Conservation (phyloP, 2,113 vertebrate species). For the Dasyornis broadbenti region DNA sequence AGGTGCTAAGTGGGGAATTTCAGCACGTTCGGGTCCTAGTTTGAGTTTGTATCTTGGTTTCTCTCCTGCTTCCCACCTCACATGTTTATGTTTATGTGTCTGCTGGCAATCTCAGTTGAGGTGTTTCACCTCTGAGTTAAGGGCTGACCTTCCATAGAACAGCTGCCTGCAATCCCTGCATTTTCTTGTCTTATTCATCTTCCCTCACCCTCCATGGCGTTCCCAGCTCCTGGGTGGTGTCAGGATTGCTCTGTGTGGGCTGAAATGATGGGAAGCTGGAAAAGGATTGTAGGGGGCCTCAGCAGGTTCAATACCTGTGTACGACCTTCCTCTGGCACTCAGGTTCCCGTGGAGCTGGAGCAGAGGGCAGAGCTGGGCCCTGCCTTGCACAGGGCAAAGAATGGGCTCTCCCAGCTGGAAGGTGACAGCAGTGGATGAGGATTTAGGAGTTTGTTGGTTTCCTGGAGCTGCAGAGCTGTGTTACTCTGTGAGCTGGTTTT, state of each 20-base stretch:
- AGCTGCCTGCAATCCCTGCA: background rate
- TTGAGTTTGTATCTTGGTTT: background rate
- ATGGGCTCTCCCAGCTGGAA: background rate
- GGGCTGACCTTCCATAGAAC: background rate
- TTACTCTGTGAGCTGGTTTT: background rate
- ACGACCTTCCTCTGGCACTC: fast-evolving
- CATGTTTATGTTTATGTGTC: background rate
- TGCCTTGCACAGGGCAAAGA: fast-evolving
- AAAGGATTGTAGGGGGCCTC: fast-evolving
- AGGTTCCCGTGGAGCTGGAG: background rate
- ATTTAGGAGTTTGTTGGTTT: background rate
- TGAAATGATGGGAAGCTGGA: background rate
- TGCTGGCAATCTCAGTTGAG: fast-evolving
- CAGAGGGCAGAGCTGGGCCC: background rate
- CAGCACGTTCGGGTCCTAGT: background rate
- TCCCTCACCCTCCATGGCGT: fast-evolving
- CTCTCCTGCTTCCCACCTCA: background rate
- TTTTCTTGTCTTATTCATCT: background rate
- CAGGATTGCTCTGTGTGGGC: background rate
- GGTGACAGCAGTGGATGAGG: background rate
- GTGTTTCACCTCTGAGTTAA: background rate
- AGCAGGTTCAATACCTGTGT: fast-evolving
- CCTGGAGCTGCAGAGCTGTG: background rate
- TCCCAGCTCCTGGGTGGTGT: background rate
- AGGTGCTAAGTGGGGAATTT: background rate